Conservation (phyloP, 2,113 vertebrate species). For the Passer domesticus region DNA sequence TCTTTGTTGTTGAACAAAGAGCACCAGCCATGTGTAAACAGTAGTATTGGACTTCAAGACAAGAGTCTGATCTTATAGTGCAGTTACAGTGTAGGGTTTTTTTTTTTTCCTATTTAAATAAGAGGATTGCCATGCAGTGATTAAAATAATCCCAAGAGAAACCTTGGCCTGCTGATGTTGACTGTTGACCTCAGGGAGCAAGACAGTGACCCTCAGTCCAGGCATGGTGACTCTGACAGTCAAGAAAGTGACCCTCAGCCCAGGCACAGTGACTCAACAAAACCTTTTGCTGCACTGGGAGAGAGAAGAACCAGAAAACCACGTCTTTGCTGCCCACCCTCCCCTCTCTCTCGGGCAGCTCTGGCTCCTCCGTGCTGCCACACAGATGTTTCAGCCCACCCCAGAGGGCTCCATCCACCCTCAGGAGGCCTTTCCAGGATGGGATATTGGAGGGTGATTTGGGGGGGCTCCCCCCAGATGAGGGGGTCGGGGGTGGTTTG, state of each 20-base stretch:
- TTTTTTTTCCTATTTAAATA: neutral
- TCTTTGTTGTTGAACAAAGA: neutral
- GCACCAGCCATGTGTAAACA: neutral
- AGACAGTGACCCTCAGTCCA: neutral
- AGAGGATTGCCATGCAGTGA: neutral
- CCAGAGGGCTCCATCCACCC: neutral
- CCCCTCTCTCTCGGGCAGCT: neutral
- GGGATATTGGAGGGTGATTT: neutral
- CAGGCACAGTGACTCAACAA: neutral
- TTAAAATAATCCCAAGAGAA: neutral
- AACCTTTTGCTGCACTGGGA: neutral
- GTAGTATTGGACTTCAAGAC: neutral
- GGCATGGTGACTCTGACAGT: neutral
- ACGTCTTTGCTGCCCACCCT: rapidly evolving
- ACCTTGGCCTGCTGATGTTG: neutral
- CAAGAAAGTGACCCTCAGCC: neutral
- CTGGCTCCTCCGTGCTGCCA: neutral
- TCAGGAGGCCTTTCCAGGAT: rapidly evolving
- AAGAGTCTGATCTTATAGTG: neutral
- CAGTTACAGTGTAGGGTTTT: neutral
- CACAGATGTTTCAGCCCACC: neutral
- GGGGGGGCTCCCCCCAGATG: neutral
- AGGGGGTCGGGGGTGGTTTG: too few species aligned
- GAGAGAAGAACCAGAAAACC: neutral
- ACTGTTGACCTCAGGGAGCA: neutral